Evolutionary conservation across 2,797 vertebrate species (phyloP), one percentile per base, ranked within the genome.

Genomic region (Alcedo atthis): DNA sequence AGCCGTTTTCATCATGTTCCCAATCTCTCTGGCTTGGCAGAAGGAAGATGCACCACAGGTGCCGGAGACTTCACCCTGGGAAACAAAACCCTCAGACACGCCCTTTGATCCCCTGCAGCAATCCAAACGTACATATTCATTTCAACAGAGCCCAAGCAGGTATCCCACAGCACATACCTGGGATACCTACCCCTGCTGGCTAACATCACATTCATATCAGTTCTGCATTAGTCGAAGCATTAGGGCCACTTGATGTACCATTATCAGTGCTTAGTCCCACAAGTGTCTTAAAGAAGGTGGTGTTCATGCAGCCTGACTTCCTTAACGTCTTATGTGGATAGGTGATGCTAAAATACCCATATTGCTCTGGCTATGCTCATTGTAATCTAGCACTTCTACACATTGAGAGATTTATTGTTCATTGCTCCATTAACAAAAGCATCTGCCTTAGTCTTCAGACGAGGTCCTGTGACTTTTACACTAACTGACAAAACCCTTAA

Each of bases 51-150:
- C 73, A 87, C 87, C 93, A 66, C 95, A 95, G 93, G 85, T 95
- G 95, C 68, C 22, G 12, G 93, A 95, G 92, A 95, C 90, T 85
- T 96, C 91, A 93, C 84, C 93, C 94, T 96, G 95, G 94, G 95
- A 96, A 96, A 96, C 89, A 95, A 92, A 96, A 95, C 87, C 94
- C 90, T 96, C 95, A 95, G 90, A 95, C 93, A 90, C 94, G 4
- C 95, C 95, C 89, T 95, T 78, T 0, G 14, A 95, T 93, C 89
- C 95, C 95, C 95, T 96, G 19, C 87, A 96, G 95, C 95, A 62
- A 96, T 96, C 92, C 64, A 77, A 93, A 89, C 8, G 24, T 87
- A 81, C 87, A 85, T 94, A 92, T 93, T 93, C 81, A 94, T 94
- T 94, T 78, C 84, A 40, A 16, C 67, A 22, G 85, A 81, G 37